These are phyloP conservation scores for Spermophilus dauricus DNA, from an alignment of 2,113 vertebrate genomes.

Conservation along the genomic window DNA sequence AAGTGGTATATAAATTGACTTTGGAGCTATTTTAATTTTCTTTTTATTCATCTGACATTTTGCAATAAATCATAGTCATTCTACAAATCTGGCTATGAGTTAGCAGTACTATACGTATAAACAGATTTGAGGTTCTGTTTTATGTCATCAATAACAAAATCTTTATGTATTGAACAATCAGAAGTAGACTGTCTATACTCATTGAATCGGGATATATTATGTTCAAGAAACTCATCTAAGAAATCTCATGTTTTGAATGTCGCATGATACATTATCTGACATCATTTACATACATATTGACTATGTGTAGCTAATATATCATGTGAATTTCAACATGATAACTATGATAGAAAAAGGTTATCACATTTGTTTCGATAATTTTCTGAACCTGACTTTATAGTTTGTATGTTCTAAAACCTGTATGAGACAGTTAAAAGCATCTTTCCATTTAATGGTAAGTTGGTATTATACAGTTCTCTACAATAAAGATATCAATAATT, in stretches of 20 bases:
- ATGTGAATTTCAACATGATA: background rate
- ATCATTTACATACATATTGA: background rate
- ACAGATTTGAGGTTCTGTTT: background rate
- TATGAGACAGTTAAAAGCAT: background rate
- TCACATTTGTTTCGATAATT: background rate
- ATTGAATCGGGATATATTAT: background rate
- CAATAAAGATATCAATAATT: background rate
- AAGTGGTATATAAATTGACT: background rate
- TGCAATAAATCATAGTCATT: background rate
- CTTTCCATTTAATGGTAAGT: background rate
- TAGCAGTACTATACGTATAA: background rate
- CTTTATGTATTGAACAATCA: background rate
- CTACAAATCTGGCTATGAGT: slow-evolving; percentile 1
- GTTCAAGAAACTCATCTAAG: background rate
- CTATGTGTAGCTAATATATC: background rate
- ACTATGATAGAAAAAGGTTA: background rate
- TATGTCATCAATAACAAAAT: background rate
- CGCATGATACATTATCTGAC: background rate
- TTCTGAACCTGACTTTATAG: background rate
- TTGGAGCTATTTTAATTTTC: slow-evolving; percentile 14
- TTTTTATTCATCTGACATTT: slow-evolving; percentile 19
- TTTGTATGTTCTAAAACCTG: background rate
- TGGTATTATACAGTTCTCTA: background rate
- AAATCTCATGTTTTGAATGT: background rate
- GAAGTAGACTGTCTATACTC: background rate